A percentile compares a stretch with the other conserved stretches of the same genome.
phyloP scores from a whole-genome alignment of 2,113 vertebrate genomes.

The Dolichotis patagonum region DNA sequence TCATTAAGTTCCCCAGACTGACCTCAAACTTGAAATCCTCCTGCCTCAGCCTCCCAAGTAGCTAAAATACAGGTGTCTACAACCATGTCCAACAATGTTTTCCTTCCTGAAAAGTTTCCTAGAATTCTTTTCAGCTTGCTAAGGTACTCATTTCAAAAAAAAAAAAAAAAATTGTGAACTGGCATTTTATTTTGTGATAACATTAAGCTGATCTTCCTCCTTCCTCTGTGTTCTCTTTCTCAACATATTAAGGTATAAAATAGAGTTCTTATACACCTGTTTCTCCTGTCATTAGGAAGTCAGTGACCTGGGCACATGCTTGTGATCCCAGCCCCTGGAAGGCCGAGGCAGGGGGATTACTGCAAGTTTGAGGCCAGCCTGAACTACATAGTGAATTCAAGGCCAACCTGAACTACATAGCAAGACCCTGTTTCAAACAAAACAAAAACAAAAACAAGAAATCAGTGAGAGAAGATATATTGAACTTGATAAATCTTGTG shows the following conservation, averaged over 20 bases:
- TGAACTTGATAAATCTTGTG: not conserved
- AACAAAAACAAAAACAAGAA: not conserved
- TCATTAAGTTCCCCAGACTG: not conserved
- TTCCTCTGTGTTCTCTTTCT: not conserved
- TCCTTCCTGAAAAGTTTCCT: conserved; percentile 12
- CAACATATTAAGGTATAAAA: conserved; percentile 33
- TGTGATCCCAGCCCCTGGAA: not conserved
- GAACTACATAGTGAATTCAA: too few relatives aligned
- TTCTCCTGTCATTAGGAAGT: conserved; percentile 22
- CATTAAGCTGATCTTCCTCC: not conserved
- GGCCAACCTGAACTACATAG: too few relatives aligned
- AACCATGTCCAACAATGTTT: not conserved
- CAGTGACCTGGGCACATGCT: not conserved
- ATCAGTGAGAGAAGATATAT: not conserved
- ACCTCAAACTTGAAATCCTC: not conserved
- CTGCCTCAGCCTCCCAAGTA: not conserved
- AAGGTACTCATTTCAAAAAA: not conserved
- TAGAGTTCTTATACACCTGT: not conserved
- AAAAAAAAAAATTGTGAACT: not conserved
- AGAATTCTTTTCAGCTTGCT: conserved; percentile 16
- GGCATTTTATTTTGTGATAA: conserved; percentile 41
- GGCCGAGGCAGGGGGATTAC: too few relatives aligned
- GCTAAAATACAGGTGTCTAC: not conserved
- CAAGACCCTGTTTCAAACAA: too few relatives aligned
- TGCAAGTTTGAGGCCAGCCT: too few relatives aligned